Evolutionary conservation across 1,140 invertebrate genomes (phyloP).

Genomic region (Zeugodacus cucurbitae): DNA sequence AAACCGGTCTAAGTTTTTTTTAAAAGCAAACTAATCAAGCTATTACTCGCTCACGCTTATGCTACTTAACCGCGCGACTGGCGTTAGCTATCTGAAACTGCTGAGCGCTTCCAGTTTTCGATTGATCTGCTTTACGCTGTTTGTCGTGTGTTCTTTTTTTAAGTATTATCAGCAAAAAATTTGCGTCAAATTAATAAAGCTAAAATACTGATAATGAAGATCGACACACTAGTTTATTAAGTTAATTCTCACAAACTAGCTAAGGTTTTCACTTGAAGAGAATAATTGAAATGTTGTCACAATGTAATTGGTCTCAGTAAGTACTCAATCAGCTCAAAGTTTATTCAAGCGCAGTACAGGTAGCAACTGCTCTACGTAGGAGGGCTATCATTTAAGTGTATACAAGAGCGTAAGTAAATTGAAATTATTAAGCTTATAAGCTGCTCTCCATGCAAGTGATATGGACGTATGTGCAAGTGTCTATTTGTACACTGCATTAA

Average conservation of each 20-base stretch:
- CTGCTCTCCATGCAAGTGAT: too few species aligned
- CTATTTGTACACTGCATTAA: too few species aligned
- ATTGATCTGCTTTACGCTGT: not conserved
- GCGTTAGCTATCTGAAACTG: conserved; percentile 28
- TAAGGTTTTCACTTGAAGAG: not conserved
- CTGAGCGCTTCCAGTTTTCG: not conserved
- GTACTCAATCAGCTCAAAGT: not conserved
- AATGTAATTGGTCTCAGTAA: not conserved
- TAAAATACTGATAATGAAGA: not conserved
- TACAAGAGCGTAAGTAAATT: too few species aligned
- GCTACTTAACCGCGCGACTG: conserved; percentile 13
- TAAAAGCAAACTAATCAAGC: not conserved
- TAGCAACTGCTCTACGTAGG: conserved; percentile 55
- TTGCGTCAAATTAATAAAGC: not conserved
- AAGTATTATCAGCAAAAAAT: not conserved
- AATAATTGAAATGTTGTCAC: not conserved
- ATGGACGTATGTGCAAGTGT: too few species aligned
- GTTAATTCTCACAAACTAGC: not conserved
- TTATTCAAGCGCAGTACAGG: not conserved
- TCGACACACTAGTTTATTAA: not conserved
- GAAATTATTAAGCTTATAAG: too few species aligned
- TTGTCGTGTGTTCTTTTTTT: not conserved
- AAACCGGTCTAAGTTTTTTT: not conserved
- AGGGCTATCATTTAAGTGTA: not conserved
- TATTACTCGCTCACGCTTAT: not conserved